Percentiles rank a stretch among this genome's conserved stretches.
phyloP scores from a whole-genome alignment of 2,888 invertebrate species.

The Diploptera punctata region DNA sequence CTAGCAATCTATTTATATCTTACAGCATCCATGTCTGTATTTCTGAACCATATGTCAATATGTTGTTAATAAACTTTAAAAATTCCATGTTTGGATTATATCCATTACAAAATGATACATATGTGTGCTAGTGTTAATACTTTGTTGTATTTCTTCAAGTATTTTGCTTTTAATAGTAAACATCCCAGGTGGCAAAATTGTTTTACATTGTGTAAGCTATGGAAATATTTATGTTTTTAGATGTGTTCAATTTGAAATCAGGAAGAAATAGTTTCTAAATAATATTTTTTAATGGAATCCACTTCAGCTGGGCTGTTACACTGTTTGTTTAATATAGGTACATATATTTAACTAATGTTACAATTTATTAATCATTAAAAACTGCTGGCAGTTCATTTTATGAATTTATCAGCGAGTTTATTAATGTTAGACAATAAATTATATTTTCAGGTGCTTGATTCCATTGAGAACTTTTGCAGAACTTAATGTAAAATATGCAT shows the following conservation, averaged over 20 bases:
- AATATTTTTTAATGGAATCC: background rate
- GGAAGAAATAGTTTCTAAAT: background rate
- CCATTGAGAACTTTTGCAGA: no score
- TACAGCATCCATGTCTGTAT: no score
- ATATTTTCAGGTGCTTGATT: background rate
- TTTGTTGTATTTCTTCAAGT: background rate
- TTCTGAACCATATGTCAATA: no score
- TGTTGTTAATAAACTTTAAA: no score
- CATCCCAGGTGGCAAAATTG: background rate
- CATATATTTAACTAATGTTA: background rate
- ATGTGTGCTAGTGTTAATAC: background rate
- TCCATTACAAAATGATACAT: background rate
- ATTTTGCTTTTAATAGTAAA: no score
- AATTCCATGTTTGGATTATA: no score
- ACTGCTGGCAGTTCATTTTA: background rate
- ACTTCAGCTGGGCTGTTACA: background rate
- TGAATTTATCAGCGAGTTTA: no score
- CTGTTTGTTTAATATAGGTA: background rate
- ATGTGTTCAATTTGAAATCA: background rate
- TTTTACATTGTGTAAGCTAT: background rate
- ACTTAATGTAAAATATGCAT: no score
- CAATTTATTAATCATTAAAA: background rate
- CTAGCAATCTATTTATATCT: no score
- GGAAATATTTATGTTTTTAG: background rate
- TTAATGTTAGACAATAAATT: background rate